Evolutionary conservation across 2,113 vertebrate genomes (phyloP).

Genomic region (Myodes glareolus): DNA sequence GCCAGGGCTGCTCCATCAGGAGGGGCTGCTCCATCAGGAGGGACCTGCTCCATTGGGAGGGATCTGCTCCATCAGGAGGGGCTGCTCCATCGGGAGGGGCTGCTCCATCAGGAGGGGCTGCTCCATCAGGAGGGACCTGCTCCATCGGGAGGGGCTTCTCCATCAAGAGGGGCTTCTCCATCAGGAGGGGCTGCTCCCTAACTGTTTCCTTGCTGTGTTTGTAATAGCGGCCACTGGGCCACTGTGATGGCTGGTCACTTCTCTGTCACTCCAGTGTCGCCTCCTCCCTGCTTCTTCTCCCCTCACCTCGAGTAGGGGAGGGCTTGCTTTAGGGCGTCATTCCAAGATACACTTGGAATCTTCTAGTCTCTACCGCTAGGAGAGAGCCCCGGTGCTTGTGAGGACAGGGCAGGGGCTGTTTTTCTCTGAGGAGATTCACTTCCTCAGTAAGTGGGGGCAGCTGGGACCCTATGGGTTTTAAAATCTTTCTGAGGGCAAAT

Average conservation of each 20-base stretch:
- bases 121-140: too few species aligned
- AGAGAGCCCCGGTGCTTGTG: not conserved
- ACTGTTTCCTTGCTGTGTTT: not conserved
- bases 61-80: too few species aligned
- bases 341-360: not conserved
- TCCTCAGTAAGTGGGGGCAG: not conserved
- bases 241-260: not conserved
- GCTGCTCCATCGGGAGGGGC: too few species aligned
- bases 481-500: not conserved
- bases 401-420: not conserved
- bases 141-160: too few species aligned
- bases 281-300: not conserved
- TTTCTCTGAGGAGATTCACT: not conserved
- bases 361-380: not conserved
- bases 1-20: too few species aligned
- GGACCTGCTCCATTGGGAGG: too few species aligned
- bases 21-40: too few species aligned
- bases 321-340: not conserved
- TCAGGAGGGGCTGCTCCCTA: too few species aligned
- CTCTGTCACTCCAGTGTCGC: not conserved
- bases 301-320: too few species aligned
- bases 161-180: too few species aligned
- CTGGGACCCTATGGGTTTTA: not conserved
- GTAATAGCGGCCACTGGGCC: rapidly evolving
- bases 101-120: too few species aligned